A percentile compares a stretch with the other conserved stretches of the same genome.
Conservation (phyloP, 1,140 invertebrate genomes). For the Pseudomyrmex gracilis region DNA sequence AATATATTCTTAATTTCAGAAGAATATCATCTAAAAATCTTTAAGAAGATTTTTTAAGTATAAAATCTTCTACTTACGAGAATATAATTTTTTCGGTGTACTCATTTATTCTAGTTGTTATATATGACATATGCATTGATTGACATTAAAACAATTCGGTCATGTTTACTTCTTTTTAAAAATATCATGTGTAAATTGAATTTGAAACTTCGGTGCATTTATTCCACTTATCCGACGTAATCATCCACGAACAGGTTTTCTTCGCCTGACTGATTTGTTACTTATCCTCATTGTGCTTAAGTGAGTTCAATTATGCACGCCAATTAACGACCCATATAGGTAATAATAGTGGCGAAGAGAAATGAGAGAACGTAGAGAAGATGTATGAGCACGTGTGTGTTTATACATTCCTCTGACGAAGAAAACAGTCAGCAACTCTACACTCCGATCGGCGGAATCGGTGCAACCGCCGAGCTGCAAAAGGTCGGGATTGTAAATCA, state of each 20-base stretch:
- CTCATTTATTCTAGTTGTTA: too few species aligned
- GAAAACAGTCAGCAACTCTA: conserved; percentile 16
- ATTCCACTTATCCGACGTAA: conserved; percentile 1
- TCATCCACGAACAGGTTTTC: conserved; percentile 33
- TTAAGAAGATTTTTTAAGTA: too few species aligned
- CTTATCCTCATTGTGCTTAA: conserved; percentile 45
- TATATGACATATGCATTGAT: too few species aligned
- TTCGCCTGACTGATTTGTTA: conserved; percentile 38
- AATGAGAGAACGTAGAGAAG: not conserved
- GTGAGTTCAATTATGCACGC: conserved; percentile 48
- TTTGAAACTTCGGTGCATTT: not conserved
- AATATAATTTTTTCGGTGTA: too few species aligned
- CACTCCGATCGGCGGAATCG: not conserved
- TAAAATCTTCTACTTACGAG: too few species aligned
- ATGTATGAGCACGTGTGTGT: not conserved
- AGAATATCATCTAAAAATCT: too few species aligned
- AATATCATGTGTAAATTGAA: conserved; percentile 6
- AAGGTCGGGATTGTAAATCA: conserved; percentile 36
- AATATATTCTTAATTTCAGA: too few species aligned
- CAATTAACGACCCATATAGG: conserved; percentile 41
- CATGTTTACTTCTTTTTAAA: not conserved
- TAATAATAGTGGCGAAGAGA: not conserved
- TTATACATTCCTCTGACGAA: conserved; percentile 24
- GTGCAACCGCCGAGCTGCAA: conserved; percentile 37
- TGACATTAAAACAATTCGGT: too few species aligned